Percentiles rank a stretch among this genome's conserved stretches.
Conservation (phyloP, 2,888 invertebrate species). For the Theretra japonica region DNA sequence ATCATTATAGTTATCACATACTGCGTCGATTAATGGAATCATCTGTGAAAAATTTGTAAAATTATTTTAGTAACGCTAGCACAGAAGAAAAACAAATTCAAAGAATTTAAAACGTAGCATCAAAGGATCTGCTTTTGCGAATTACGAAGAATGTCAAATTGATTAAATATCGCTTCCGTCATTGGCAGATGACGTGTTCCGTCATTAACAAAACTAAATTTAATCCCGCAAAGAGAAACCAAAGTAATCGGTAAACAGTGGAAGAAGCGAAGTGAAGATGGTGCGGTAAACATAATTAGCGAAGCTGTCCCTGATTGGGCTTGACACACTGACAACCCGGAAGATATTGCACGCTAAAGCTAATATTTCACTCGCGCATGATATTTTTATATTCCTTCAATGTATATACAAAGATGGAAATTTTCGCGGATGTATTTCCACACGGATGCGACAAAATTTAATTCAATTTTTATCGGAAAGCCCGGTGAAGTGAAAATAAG, state of each 20-base stretch:
- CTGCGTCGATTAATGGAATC: no score
- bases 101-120: not conserved
- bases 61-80: no score
- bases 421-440: conserved; percentile 25
- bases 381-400: conserved; percentile 52
- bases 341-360: conserved; percentile 68
- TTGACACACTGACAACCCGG: conserved; percentile 60
- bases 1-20: not conserved
- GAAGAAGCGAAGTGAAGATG: conserved; percentile 53
- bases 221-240: conserved; percentile 26
- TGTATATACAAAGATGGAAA: conserved; percentile 28
- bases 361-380: conserved; percentile 64
- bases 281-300: conserved; percentile 75
- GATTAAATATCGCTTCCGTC: conserved; percentile 4
- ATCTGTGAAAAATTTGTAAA: no score
- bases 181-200: not conserved
- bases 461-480: conserved; percentile 40
- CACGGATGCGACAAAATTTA: conserved; percentile 34
- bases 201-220: not conserved
- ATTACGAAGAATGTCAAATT: conserved; percentile 7
- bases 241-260: conserved; percentile 55
- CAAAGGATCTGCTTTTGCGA: not conserved
- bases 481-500: conserved; percentile 36
- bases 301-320: conserved; percentile 68
- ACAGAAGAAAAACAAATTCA: no score